These are phyloP conservation scores for Enteromius radiatus DNA, from an alignment of 2,797 vertebrate species.

Conservation along the genomic window DNA sequence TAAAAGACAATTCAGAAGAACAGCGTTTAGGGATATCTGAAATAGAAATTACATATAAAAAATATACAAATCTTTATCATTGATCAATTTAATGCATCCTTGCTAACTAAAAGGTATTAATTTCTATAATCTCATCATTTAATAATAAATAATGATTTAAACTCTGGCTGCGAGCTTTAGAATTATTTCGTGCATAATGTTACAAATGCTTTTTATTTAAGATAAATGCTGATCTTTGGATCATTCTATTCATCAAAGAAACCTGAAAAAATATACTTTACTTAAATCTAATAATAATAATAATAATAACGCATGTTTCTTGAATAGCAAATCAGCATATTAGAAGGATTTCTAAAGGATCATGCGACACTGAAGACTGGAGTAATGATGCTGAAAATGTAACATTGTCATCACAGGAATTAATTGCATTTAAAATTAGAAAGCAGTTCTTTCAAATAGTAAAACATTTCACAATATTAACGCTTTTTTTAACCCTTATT, in stretches of 20 bases:
- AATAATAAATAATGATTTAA: not conserved
- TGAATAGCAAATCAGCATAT: not conserved
- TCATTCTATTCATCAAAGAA: not conserved
- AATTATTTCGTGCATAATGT: not conserved
- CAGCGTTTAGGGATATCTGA: not conserved
- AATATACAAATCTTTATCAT: too few species aligned
- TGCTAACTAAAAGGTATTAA: not conserved
- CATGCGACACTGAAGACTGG: not conserved
- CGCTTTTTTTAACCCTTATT: not conserved
- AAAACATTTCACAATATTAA: not conserved
- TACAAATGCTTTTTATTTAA: not conserved
- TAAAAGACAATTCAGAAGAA: not conserved
- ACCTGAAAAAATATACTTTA: not conserved
- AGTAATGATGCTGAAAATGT: not conserved
- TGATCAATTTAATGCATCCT: not conserved
- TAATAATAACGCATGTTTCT: not conserved
- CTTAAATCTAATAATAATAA: not conserved
- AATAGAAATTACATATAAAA: not conserved
- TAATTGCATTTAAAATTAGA: not conserved
- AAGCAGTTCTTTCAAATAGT: not conserved
- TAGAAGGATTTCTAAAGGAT: not conserved
- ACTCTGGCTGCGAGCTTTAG: not conserved
- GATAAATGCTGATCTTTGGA: not conserved
- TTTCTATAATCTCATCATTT: not conserved
- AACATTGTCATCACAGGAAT: not conserved